Conservation (phyloP, 2,797 vertebrate genomes). For the Pseudochaenichthys georgianus region DNA sequence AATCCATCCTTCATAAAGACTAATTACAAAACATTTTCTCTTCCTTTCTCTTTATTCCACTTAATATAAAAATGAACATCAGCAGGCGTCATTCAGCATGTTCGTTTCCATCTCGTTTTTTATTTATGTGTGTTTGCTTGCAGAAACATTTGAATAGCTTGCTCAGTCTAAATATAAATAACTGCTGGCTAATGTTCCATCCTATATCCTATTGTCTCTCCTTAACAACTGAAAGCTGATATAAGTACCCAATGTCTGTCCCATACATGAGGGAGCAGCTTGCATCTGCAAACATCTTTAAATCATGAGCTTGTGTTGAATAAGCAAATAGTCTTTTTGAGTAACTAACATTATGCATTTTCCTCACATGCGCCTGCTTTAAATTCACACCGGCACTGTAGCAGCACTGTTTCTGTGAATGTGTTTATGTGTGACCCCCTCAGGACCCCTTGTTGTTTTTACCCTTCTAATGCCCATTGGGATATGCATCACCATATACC, state of each 20-base stretch:
- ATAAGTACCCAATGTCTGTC: conserved; percentile 43
- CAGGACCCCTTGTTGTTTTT: conserved; percentile 34
- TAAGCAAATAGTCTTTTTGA: conserved; percentile 46
- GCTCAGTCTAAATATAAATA: conserved; percentile 50
- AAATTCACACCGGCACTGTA: not conserved
- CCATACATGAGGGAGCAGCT: conserved; percentile 31
- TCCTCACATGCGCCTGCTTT: conserved; percentile 26
- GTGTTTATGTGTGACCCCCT: conserved; percentile 24
- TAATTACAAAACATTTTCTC: conserved; percentile 44
- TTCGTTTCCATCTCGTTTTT: not conserved
- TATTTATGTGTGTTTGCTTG: conserved; percentile 18
- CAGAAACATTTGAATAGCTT: conserved; percentile 41
- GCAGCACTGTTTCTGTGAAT: not conserved
- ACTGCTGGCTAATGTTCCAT: conserved; percentile 36
- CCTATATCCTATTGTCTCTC: conserved; percentile 8
- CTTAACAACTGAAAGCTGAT: conserved; percentile 34
- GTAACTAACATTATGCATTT: conserved; percentile 43
- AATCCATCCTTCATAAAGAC: conserved; percentile 42
- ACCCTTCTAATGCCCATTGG: conserved; percentile 29
- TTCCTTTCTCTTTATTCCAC: not conserved
- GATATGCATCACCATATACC: conserved; percentile 21
- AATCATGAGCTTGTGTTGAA: conserved; percentile 57
- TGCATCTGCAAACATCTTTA: conserved; percentile 57
- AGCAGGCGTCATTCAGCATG: not conserved
- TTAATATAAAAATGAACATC: conserved; percentile 38